A percentile compares a stretch with the other conserved stretches of the same genome.
phyloP scores from a whole-genome alignment of 2,888 invertebrate genomes.

The Cylindroiulus punctatus region DNA sequence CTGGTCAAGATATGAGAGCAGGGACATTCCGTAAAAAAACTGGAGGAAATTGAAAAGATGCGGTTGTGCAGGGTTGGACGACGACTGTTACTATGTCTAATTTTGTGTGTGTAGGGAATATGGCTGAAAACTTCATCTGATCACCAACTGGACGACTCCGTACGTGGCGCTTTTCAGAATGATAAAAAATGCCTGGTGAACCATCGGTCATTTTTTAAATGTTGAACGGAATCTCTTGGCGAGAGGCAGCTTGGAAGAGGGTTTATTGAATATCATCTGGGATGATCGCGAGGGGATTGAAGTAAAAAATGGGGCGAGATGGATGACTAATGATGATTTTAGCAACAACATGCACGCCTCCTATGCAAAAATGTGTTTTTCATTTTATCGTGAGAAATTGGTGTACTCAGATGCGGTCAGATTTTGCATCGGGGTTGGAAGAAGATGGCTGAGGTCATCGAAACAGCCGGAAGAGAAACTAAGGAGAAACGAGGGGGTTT shows the following conservation, averaged over 20 bases:
- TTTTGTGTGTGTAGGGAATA: not conserved
- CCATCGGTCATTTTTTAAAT: conserved; percentile 32
- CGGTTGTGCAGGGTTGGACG: not conserved
- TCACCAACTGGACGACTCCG: not conserved
- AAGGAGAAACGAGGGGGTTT: too few species aligned
- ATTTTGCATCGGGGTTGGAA: not conserved
- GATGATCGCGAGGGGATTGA: conserved; percentile 5
- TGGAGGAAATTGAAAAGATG: conserved; percentile 12
- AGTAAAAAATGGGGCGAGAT: conserved; percentile 15
- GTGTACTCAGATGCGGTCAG: not conserved
- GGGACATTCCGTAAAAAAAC: not conserved
- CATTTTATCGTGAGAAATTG: conserved; percentile 26
- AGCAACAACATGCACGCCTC: conserved; percentile 26
- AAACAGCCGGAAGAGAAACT: not conserved
- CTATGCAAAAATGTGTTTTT: conserved; percentile 32
- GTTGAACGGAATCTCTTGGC: conserved; percentile 26
- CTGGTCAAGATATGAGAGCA: conserved; percentile 8
- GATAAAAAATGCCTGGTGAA: not conserved
- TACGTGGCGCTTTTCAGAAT: not conserved
- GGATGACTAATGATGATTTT: conserved; percentile 32
- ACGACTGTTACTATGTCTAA: not conserved
- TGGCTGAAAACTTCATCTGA: not conserved
- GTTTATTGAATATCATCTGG: conserved; percentile 32
- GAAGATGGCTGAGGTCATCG: not conserved
- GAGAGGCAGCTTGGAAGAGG: conserved; percentile 20